These are phyloP conservation scores for fruit fly (Drosophila melanogaster) DNA, from an alignment of 1,140 invertebrate species.

Conservation along the genomic window Release_6_plus_ISO1_MT NT_033777.3:25884001-25884500, in stretches of 20 bases:
- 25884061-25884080: slow-evolving; percentile 55
- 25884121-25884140: slow-evolving; percentile 49
- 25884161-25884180: slow-evolving; percentile 42
- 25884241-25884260: slow-evolving; percentile 68
- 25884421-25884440: not conserved
- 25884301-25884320: slow-evolving; percentile 48
- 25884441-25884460: too few species aligned
- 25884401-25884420: not conserved
- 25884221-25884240: slow-evolving; percentile 58
- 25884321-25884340: slow-evolving; percentile 20
- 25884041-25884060: slow-evolving; percentile 35
- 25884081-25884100: slow-evolving; percentile 44
- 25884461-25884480: too few species aligned
- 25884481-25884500: too few species aligned
- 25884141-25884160: slow-evolving; percentile 55
- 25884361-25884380: slow-evolving; percentile 52
- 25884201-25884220: slow-evolving; percentile 46
- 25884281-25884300: slow-evolving; percentile 49
- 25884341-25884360: slow-evolving; percentile 37
- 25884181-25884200: slow-evolving; percentile 29
- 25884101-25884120: slow-evolving; percentile 33
- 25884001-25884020: slow-evolving; percentile 7
- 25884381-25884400: slow-evolving; percentile 18
- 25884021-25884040: slow-evolving; percentile 54
- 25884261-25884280: slow-evolving; percentile 74